These are phyloP conservation scores for Polymixis flavicincta DNA, from an alignment of 2,888 invertebrate genomes.

Conservation along the genomic window DNA sequence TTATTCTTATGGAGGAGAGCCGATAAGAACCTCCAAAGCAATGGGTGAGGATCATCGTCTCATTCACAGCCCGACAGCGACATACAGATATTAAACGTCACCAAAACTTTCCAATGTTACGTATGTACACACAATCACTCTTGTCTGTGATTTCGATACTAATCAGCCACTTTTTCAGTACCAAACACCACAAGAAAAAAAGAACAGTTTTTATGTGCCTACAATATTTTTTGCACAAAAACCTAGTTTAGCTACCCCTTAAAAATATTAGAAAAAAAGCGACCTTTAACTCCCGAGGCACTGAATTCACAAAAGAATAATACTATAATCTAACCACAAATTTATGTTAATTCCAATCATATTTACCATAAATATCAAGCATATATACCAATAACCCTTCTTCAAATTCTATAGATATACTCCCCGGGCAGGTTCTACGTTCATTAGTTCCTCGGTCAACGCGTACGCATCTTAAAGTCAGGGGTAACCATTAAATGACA, in stretches of 20 bases:
- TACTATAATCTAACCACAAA: conserved; percentile 7
- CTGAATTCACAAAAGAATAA: conserved; percentile 17
- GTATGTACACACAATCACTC: not conserved
- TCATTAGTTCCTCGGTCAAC: conserved; percentile 40
- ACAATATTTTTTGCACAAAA: not conserved
- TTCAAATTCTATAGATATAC: conserved; percentile 22
- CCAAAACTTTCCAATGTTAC: not conserved
- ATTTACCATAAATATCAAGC: conserved; percentile 38
- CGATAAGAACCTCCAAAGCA: no score
- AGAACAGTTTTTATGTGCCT: no score
- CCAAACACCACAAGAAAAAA: not conserved
- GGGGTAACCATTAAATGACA: conserved; percentile 35
- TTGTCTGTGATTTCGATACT: not conserved
- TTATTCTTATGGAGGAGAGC: no score
- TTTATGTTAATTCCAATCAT: conserved; percentile 27
- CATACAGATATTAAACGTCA: not conserved
- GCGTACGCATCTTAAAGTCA: conserved; percentile 46
- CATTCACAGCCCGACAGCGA: no score
- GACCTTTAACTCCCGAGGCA: not conserved
- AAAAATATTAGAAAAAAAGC: not conserved
- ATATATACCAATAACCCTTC: conserved; percentile 6
- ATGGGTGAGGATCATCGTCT: no score
- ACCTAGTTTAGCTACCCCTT: not conserved
- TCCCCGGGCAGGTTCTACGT: conserved; percentile 1
- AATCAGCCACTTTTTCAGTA: not conserved